Evolutionary conservation across 2,113 vertebrate species (phyloP).

Genomic region (Corvus hawaiiensis): DNA sequence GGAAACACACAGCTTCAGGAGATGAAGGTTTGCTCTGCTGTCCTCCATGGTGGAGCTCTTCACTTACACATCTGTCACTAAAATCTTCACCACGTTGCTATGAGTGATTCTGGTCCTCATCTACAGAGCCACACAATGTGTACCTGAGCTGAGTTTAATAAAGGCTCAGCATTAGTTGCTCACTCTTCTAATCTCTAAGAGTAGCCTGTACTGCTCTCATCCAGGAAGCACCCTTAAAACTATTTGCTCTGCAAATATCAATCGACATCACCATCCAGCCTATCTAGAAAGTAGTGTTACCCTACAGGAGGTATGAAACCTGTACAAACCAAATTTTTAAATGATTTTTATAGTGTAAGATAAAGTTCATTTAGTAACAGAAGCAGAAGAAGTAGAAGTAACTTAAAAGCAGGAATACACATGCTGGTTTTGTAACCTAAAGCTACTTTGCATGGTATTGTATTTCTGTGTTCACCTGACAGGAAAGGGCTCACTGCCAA

Average conservation of each 20-base stretch:
- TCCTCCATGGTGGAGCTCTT: neutral
- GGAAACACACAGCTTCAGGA: neutral
- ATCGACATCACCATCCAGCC: neutral
- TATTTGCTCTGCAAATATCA: neutral
- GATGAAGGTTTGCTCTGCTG: neutral
- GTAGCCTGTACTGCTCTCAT: neutral
- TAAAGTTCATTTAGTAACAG: neutral
- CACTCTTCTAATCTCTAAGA: neutral
- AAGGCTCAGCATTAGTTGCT: neutral
- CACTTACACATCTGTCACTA: neutral
- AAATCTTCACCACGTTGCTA: neutral
- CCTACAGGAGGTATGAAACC: neutral
- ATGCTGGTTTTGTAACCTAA: neutral
- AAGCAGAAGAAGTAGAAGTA: neutral
- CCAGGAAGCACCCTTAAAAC: neutral
- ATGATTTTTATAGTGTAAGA: neutral
- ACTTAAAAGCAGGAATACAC: neutral
- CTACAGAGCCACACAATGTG: neutral
- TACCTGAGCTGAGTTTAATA: neutral
- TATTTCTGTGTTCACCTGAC: neutral
- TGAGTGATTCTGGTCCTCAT: neutral
- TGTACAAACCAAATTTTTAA: neutral
- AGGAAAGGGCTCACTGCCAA: conserved; percentile 4
- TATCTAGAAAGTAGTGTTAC: neutral
- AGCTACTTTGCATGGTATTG: neutral